These are phyloP conservation scores for Protaetia brevitarsis DNA, from an alignment of 1,140 invertebrate genomes.

Conservation along the genomic window DNA sequence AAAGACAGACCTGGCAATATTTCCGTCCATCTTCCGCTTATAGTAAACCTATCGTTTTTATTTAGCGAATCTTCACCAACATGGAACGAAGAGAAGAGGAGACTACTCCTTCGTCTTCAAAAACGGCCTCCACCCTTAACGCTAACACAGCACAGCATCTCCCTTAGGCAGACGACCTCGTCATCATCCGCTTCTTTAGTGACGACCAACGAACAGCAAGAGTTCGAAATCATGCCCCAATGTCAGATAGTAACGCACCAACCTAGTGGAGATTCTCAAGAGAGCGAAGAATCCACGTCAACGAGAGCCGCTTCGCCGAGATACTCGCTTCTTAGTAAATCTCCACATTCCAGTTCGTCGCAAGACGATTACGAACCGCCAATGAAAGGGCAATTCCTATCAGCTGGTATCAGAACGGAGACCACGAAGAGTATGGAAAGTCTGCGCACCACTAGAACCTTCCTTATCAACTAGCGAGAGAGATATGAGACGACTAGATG, in stretches of 20 bases:
- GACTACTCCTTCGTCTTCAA: slow-evolving; percentile 43
- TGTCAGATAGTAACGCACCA: slow-evolving; percentile 52
- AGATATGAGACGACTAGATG: slow-evolving; percentile 58
- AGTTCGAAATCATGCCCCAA: slow-evolving; percentile 33
- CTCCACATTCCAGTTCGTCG: slow-evolving; percentile 66
- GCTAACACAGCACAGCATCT: slow-evolving; percentile 39
- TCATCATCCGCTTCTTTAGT: slow-evolving; percentile 33
- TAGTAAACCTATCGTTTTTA: neutral
- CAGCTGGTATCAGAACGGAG: slow-evolving; percentile 56
- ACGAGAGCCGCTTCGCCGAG: slow-evolving; percentile 32
- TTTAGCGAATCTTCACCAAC: slow-evolving; percentile 29
- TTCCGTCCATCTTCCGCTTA: neutral
- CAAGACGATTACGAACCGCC: slow-evolving; percentile 62
- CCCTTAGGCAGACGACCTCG: slow-evolving; percentile 33
- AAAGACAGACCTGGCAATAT: slow-evolving; percentile 7
- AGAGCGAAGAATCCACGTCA: slow-evolving; percentile 45
- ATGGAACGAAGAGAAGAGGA: slow-evolving; percentile 62
- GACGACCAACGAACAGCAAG: slow-evolving; percentile 25
- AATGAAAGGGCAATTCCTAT: slow-evolving; percentile 57
- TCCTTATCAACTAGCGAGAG: slow-evolving; percentile 63
- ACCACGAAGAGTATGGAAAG: slow-evolving; percentile 69
- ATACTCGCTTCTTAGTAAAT: slow-evolving; percentile 52
- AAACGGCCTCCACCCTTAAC: slow-evolving; percentile 44
- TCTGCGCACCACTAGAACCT: slow-evolving; percentile 51
- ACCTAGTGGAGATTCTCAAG: slow-evolving; percentile 49